Evolutionary conservation across 2,888 invertebrate genomes (phyloP).

Genomic region (Resseliella maxima): DNA sequence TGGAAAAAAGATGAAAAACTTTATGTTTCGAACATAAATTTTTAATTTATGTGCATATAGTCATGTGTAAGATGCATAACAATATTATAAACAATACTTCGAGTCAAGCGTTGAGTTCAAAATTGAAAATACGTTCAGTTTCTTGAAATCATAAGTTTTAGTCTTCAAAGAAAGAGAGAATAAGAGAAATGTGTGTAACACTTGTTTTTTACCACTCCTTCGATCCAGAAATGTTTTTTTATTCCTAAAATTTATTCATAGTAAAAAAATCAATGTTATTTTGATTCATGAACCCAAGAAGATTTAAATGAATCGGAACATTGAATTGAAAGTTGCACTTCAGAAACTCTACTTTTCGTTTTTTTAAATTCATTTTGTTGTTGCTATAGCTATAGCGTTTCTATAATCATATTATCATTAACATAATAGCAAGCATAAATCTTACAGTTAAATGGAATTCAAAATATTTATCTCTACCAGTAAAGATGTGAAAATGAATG

Average conservation of each 20-base stretch:
- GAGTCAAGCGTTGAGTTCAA: too few relatives aligned
- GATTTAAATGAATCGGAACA: constrained; percentile 15
- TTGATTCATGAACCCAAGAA: not conserved
- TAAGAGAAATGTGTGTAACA: not conserved
- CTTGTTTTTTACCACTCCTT: constrained; percentile 27
- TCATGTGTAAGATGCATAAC: too few relatives aligned
- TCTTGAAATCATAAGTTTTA: too few relatives aligned
- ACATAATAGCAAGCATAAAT: constrained; percentile 43
- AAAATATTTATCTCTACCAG: constrained; percentile 30
- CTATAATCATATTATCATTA: constrained; percentile 49
- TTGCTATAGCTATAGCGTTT: not conserved
- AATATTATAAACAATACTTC: too few relatives aligned
- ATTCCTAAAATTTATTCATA: not conserved
- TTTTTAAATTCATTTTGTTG: not conserved
- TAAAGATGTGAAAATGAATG: constrained; percentile 24
- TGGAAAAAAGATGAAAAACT: too few relatives aligned
- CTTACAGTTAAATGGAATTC: constrained; percentile 42
- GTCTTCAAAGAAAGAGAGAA: not conserved
- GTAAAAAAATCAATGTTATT: not conserved
- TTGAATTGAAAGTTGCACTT: not conserved
- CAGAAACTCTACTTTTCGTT: not conserved
- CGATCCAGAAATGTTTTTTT: not conserved
- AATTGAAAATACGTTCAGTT: too few relatives aligned
- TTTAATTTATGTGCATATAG: too few relatives aligned
- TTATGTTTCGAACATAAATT: too few relatives aligned